Conservation (phyloP, 64 coral and sea anemone genomes). For the Pachyseris speciosa region DNA sequence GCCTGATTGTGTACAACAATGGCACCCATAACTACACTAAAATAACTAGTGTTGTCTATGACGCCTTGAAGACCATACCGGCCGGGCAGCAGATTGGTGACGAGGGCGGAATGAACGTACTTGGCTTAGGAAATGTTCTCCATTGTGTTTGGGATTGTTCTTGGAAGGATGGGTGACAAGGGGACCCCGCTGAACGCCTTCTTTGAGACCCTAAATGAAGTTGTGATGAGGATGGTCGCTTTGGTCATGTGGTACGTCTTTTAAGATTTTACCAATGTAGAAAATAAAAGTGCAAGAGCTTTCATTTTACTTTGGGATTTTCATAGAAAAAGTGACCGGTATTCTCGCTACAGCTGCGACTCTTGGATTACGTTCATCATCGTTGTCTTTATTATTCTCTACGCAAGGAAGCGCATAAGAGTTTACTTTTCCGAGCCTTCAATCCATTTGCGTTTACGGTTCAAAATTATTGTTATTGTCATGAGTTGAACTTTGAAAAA, state of each 20-base stretch:
- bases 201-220: conserved; percentile 89
- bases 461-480: no score
- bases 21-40: conserved; percentile 46
- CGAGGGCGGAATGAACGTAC: conserved; percentile 47
- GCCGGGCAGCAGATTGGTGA: conserved; percentile 28
- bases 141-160: conserved; percentile 78
- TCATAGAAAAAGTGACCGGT: no score
- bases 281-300: no score
- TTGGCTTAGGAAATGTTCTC: conserved; percentile 89
- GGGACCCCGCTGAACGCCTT: conserved; percentile 78
- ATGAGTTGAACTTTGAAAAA: no score
- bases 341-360: no score
- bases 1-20: conserved; percentile 31
- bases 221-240: conserved; percentile 90
- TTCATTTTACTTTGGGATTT: no score
- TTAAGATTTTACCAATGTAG: no score
- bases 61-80: conserved; percentile 74
- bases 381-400: no score
- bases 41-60: background rate
- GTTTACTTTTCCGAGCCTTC: no score
- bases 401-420: no score
- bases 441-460: no score
- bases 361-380: no score
- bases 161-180: conserved; percentile 81
- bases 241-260: conserved; percentile 93